These are phyloP conservation scores for Lingula anatina DNA, from an alignment of 2,888 invertebrate genomes.

Conservation along the genomic window DNA sequence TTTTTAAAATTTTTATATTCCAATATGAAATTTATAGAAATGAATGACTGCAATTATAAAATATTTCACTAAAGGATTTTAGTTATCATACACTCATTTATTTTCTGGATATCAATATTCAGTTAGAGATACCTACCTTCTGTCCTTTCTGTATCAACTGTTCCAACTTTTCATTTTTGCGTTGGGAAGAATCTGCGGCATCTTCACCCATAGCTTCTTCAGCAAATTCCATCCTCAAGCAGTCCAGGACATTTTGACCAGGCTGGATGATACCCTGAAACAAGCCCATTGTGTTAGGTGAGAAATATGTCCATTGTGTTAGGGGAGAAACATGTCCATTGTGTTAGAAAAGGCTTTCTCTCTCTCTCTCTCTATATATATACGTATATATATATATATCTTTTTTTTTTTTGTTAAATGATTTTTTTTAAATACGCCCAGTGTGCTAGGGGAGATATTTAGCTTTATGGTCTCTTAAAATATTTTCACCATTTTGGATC, in stretches of 20 bases:
- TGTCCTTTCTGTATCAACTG: constrained; percentile 23
- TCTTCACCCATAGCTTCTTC: constrained; percentile 26
- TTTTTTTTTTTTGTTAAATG: background rate
- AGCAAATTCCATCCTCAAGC: constrained; percentile 30
- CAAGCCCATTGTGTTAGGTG: too few species aligned
- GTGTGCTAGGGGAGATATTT: background rate
- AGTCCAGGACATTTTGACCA: constrained; percentile 16
- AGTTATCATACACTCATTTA: too few species aligned
- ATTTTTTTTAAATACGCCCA: background rate
- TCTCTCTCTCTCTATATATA: too few species aligned
- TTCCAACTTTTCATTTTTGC: constrained; percentile 17
- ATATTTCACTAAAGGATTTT: background rate
- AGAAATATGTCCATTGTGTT: too few species aligned
- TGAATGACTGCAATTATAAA: background rate
- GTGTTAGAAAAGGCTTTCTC: too few species aligned
- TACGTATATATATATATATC: too few species aligned
- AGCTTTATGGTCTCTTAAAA: background rate
- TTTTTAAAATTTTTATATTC: background rate
- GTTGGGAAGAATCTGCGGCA: constrained; percentile 12
- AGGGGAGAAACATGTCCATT: too few species aligned
- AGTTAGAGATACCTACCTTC: constrained; percentile 23
- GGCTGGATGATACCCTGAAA: constrained; percentile 25
- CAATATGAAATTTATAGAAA: too few species aligned
- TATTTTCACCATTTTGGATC: background rate
- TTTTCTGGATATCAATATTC: too few species aligned